Conservation (phyloP, 2,888 invertebrate genomes). For the Drosophila bunnanda region DNA sequence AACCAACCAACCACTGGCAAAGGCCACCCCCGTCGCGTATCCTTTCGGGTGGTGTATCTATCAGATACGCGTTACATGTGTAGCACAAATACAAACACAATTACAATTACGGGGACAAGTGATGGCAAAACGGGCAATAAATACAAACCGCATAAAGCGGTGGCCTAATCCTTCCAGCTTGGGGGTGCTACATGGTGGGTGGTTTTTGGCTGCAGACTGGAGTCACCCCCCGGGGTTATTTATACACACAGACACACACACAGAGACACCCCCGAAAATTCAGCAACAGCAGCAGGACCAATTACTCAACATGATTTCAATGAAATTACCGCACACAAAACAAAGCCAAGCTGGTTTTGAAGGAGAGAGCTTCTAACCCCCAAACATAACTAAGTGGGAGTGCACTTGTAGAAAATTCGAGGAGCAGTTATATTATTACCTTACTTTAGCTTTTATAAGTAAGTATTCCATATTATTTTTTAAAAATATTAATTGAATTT, state of each 20-base stretch:
- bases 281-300: slow-evolving; percentile 58
- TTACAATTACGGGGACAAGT: slow-evolving; percentile 51
- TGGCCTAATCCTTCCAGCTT: slow-evolving; percentile 70
- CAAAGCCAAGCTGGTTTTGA: slow-evolving; percentile 53
- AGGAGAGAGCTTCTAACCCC: slow-evolving; percentile 31
- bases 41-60: slow-evolving; percentile 57
- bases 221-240: slow-evolving; percentile 66
- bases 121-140: slow-evolving; percentile 76
- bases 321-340: slow-evolving; percentile 82
- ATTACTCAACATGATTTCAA: slow-evolving; percentile 84
- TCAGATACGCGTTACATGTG: slow-evolving; percentile 77
- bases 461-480: too few species aligned
- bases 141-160: slow-evolving; percentile 83
- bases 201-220: slow-evolving; percentile 23
- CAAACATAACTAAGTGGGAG: slow-evolving; percentile 20
- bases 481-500: not conserved
- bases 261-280: slow-evolving; percentile 30
- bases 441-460: not conserved
- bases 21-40: slow-evolving; percentile 32
- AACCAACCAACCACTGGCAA: slow-evolving; percentile 68
- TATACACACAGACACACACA: slow-evolving; percentile 44
- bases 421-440: not conserved
- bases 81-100: slow-evolving; percentile 59
- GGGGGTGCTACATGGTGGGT: not conserved
- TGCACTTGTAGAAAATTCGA: not conserved